These are phyloP conservation scores for Lucilia sericata DNA, from an alignment of 1,140 invertebrate species.

Conservation along the genomic window DNA sequence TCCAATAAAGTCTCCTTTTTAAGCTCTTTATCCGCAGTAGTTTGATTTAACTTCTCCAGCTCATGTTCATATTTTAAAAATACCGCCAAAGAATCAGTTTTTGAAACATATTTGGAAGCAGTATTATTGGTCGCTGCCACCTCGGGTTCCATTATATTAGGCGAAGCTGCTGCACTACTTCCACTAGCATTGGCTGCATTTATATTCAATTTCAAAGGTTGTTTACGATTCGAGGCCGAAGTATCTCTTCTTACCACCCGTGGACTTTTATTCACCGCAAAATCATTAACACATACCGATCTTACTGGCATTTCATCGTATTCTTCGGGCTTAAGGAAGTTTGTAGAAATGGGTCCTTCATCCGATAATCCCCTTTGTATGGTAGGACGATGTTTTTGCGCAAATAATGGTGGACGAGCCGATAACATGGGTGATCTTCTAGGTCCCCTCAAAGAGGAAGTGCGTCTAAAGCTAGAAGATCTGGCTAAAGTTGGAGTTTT, in stretches of 20 bases:
- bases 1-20: background rate
- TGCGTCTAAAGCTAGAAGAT: constrained; percentile 61
- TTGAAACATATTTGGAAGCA: constrained; percentile 53
- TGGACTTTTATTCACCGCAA: constrained; percentile 57
- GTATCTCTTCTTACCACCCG: constrained; percentile 61
- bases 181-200: constrained; percentile 15
- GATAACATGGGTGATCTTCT: constrained; percentile 59
- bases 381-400: constrained; percentile 62
- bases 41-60: constrained; percentile 57
- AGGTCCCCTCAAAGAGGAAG: constrained; percentile 61
- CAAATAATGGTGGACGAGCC: constrained; percentile 62
- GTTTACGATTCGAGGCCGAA: constrained; percentile 61
- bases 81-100: constrained; percentile 65
- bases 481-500: constrained; percentile 35
- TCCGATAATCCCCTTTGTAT: constrained; percentile 66
- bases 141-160: constrained; percentile 42
- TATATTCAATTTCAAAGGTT: constrained; percentile 54
- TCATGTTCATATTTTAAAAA: constrained; percentile 67
- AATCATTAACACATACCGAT: constrained; percentile 63
- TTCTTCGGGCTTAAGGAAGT: constrained; percentile 66
- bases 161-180: background rate
- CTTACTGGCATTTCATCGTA: constrained; percentile 67
- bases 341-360: constrained; percentile 66
- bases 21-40: background rate
- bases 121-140: background rate